Evolutionary conservation across 2,888 invertebrate species (phyloP).

Genomic region (Agapostemon virescens): DNA sequence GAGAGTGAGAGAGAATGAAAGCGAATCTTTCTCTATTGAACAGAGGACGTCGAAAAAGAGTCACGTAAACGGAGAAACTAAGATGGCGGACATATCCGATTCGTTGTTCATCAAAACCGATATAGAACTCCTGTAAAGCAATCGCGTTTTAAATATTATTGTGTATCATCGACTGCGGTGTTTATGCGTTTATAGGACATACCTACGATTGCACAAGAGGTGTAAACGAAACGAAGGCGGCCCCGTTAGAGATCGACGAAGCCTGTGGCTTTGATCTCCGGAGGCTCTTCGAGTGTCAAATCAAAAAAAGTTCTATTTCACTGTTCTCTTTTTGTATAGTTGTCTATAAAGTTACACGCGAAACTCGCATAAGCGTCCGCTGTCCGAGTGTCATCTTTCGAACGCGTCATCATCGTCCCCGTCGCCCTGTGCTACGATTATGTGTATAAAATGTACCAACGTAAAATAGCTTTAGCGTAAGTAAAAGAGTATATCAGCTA

Average conservation of each 20-base stretch:
- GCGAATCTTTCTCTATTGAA: background rate
- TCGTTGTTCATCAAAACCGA: background rate
- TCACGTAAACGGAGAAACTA: slow-evolving; percentile 14
- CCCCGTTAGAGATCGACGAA: too few species aligned
- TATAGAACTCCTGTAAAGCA: slow-evolving; percentile 34
- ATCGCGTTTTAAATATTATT: slow-evolving; percentile 37
- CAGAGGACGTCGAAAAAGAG: background rate
- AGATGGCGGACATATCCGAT: slow-evolving; percentile 3
- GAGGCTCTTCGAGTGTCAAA: background rate
- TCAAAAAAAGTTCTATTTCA: slow-evolving; percentile 1
- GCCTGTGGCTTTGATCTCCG: background rate
- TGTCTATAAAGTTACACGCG: slow-evolving; percentile 1
- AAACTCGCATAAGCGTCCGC: background rate
- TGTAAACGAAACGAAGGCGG: background rate
- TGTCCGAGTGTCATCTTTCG: background rate
- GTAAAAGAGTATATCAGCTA: slow-evolving; percentile 68
- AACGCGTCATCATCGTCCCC: slow-evolving; percentile 49
- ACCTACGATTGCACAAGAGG: background rate
- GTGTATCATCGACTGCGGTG: background rate
- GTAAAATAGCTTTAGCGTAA: slow-evolving; percentile 69
- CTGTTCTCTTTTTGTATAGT: slow-evolving; percentile 12
- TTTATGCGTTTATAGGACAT: slow-evolving; percentile 3
- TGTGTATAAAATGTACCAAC: slow-evolving; percentile 70
- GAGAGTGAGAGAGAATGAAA: background rate
- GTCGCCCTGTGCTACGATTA: slow-evolving; percentile 61